These are phyloP conservation scores for Sclerodermus sp. DNA, from an alignment of 2,888 invertebrate species.

Conservation along the genomic window DNA sequence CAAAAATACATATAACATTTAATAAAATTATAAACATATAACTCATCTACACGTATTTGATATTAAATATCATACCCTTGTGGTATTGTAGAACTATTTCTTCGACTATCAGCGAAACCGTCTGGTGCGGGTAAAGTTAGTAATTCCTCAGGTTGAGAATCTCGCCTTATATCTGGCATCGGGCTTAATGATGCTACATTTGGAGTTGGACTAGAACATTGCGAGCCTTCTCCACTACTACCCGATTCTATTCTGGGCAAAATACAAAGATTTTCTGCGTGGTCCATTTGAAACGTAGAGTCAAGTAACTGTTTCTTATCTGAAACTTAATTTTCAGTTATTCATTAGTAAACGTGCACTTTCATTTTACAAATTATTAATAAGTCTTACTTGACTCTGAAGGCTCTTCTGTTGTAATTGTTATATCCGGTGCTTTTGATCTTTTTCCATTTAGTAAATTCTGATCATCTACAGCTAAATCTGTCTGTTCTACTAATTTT, in stretches of 20 bases:
- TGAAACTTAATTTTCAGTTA: conserved; percentile 7
- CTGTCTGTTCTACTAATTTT: conserved; percentile 79
- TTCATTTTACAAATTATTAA: neutral
- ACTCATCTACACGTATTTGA: neutral
- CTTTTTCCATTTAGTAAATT: conserved; percentile 45
- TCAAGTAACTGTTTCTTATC: conserved; percentile 33
- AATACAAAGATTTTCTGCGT: conserved; percentile 36
- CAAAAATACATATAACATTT: no score
- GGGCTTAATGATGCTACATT: conserved; percentile 68
- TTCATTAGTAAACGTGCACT: neutral
- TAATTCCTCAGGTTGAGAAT: conserved; percentile 65
- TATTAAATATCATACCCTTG: conserved; percentile 33
- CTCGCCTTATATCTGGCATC: conserved; percentile 67
- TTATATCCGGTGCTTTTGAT: conserved; percentile 36
- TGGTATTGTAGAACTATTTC: conserved; percentile 55
- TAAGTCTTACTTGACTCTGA: conserved; percentile 2
- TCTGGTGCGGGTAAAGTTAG: conserved; percentile 73
- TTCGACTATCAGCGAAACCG: conserved; percentile 80
- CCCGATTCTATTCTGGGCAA: conserved; percentile 57
- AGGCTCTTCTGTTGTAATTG: conserved; percentile 31
- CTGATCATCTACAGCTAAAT: conserved; percentile 69
- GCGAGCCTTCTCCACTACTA: conserved; percentile 57
- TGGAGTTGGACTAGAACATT: conserved; percentile 61
- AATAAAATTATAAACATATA: neutral
- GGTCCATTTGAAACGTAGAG: conserved; percentile 29